These are phyloP conservation scores for Neotoma lepida DNA, from an alignment of 2,113 vertebrate species.

Conservation along the genomic window DNA sequence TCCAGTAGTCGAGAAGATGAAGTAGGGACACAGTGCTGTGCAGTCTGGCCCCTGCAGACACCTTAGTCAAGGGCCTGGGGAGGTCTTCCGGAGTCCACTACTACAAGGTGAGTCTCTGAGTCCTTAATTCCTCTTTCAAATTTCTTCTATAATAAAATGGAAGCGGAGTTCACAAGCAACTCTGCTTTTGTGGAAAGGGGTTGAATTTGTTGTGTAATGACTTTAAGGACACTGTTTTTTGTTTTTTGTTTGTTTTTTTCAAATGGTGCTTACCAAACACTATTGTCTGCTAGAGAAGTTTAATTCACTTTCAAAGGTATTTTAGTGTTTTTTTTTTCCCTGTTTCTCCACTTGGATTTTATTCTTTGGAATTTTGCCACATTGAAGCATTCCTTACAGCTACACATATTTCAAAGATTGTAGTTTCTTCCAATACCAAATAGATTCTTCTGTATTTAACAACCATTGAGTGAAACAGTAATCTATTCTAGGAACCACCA, in stretches of 20 bases:
- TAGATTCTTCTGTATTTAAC: conserved; percentile 38
- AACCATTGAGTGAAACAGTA: background rate
- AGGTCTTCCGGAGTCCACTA: background rate
- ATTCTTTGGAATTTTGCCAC: conserved; percentile 66
- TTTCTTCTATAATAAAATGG: conserved; percentile 28
- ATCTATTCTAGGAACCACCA: background rate
- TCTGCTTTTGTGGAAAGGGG: background rate
- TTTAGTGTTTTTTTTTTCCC: conserved; percentile 31
- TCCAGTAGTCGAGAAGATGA: background rate
- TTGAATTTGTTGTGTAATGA: background rate
- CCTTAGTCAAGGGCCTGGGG: background rate
- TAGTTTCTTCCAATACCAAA: conserved; percentile 44
- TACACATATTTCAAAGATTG: conserved; percentile 51
- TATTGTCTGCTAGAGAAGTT: background rate
- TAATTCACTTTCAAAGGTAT: conserved; percentile 38
- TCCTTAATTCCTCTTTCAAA: background rate
- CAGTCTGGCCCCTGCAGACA: background rate
- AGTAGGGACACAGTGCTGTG: background rate
- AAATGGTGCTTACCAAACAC: background rate
- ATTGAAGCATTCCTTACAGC: conserved; percentile 54
- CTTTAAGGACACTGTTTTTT: background rate
- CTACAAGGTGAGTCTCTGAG: background rate
- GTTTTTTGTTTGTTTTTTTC: background rate
- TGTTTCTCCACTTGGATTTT: conserved; percentile 55
- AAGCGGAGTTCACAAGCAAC: background rate